Evolutionary conservation across 2,888 invertebrate genomes (phyloP).

Genomic region (Tipula helvola): DNA sequence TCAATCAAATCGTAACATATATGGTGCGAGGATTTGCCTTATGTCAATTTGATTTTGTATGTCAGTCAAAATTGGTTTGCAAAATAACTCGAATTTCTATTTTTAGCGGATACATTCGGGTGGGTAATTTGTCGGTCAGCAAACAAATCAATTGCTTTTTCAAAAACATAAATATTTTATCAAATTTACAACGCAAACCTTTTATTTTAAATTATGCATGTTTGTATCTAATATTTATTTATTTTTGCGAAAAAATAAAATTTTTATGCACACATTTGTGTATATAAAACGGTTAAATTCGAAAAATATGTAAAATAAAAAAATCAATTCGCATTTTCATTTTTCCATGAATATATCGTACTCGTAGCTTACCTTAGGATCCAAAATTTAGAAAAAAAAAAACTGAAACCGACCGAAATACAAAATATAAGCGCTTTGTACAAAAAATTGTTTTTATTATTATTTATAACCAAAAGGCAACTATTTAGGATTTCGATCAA

Average conservation of each 20-base stretch:
- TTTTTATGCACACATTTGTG: too few relatives aligned
- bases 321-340: neutral
- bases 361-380: neutral
- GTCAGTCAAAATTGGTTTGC: neutral
- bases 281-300: too few relatives aligned
- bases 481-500: neutral
- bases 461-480: neutral
- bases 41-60: neutral
- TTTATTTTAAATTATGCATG: too few relatives aligned
- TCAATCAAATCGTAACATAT: neutral
- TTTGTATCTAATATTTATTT: too few relatives aligned
- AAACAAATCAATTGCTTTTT: too few relatives aligned
- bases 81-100: neutral
- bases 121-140: too few relatives aligned
- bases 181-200: too few relatives aligned
- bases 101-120: too few relatives aligned
- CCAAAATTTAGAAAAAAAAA: neutral
- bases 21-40: neutral
- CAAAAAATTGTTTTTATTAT: neutral
- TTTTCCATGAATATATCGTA: neutral
- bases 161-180: too few relatives aligned
- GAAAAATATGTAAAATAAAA: neutral
- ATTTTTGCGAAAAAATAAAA: too few relatives aligned
- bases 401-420: neutral
- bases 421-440: neutral